A percentile compares a stretch with the other conserved stretches of the same genome.
Evolutionary conservation across 2,888 invertebrate genomes (phyloP).

Genomic region (Deroplatys truncata): DNA sequence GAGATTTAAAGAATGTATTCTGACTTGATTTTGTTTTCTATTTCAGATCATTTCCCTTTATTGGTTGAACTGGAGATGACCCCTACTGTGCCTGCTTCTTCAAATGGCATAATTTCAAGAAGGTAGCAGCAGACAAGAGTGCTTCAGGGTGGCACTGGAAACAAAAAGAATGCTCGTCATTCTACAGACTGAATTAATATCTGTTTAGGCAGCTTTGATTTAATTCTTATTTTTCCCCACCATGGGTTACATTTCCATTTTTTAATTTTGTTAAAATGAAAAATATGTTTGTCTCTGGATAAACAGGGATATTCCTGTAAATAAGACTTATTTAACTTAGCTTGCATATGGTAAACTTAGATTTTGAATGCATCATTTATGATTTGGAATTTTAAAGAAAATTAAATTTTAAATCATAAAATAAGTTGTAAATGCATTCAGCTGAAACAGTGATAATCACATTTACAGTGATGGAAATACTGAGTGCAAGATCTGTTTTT

Average conservation of each 20-base stretch:
- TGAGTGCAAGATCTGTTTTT: too few relatives aligned
- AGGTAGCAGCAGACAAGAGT: constrained; percentile 62
- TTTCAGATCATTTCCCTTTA: constrained; percentile 84
- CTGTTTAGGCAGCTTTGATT: constrained; percentile 20
- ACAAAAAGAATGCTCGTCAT: constrained; percentile 1
- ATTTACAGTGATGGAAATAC: too few relatives aligned
- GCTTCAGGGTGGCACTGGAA: constrained; percentile 10
- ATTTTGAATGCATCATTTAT: too few relatives aligned
- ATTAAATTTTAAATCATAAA: too few relatives aligned
- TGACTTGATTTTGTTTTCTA: neutral
- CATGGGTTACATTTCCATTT: neutral
- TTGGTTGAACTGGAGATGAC: constrained; percentile 88
- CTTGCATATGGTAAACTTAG: too few relatives aligned
- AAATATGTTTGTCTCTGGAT: neutral
- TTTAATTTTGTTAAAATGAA: neutral
- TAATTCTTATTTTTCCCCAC: constrained; percentile 1
- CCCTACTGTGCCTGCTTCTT: constrained; percentile 55
- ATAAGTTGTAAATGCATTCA: too few relatives aligned
- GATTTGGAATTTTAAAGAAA: too few relatives aligned
- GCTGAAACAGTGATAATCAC: too few relatives aligned
- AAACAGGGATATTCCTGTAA: neutral
- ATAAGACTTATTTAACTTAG: too few relatives aligned
- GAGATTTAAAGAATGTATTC: too few relatives aligned
- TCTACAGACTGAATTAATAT: constrained; percentile 2
- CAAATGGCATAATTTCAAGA: constrained; percentile 78